Base-by-base conservation (phyloP, 2,797 vertebrate genomes). In the Octomys mimax region DNA sequence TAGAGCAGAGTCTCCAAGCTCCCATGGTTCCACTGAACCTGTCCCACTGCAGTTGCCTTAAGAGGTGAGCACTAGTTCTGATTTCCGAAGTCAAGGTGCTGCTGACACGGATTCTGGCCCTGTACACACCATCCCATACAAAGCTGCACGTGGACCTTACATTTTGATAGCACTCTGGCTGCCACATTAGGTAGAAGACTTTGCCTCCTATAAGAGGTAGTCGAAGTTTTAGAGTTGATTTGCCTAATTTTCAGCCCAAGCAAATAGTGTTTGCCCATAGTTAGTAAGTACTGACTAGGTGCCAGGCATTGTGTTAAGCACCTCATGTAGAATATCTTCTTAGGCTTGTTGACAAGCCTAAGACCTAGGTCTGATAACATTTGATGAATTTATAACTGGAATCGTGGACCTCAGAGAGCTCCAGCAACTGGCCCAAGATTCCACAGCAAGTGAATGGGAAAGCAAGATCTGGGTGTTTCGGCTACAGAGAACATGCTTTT, bases 171-270 rank as follows among this genome's bases (percentile, higher is more conserved):
- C 11, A 3, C n/a, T 1, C 0, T 16, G 10, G 39, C 12, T 6
- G 18, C 24, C 91, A 33, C 49, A 52, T 42, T 31, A 33, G 80
- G 24, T 62, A 61, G 49, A 66, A 84, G 71, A 70, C 14, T 83
- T 92, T 87, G 71, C 61, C 49, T 78, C 36, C 79, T 91, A 39
- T 66, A 85, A 94, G 46, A 57, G 87, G 80, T 39, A 68, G 66
- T 77, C 66, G 89, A 59, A n/a, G 49, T 84, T 39, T 70, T 73
- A 70, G 71, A 54, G 81, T 59, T 73, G 83, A 81, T 22, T 1
- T 54, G n/a, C 42, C 61, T 95, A 26, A 62, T 92, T 84, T 70
- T 85, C 36, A 61, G 10, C 33, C 57, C 88, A 64, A 31, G 79
- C 77, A 80, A 81, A 86, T 59, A 42, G 33, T 33, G 11, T 85